Evolutionary conservation across 2,797 vertebrate species (phyloP).

Genomic region (Rachycentron canadum): DNA sequence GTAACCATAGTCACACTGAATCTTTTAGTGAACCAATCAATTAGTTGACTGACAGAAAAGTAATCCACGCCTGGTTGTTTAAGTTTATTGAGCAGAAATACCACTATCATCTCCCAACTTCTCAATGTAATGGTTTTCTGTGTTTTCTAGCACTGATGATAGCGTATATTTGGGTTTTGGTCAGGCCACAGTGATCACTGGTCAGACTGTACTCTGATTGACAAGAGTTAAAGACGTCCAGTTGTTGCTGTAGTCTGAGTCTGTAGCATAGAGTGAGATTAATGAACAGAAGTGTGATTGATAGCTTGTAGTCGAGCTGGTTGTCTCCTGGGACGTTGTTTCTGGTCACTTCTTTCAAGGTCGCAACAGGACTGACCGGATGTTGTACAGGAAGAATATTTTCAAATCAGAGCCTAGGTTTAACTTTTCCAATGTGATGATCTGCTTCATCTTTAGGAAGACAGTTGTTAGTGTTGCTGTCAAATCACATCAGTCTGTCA

Average conservation of each 20-base stretch:
- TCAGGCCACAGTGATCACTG: neutral
- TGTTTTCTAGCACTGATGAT: neutral
- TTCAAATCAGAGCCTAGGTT: neutral
- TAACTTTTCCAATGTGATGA: neutral
- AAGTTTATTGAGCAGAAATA: neutral
- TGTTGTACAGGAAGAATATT: neutral
- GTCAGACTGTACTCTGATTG: no score
- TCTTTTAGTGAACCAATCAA: neutral
- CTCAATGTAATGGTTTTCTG: neutral
- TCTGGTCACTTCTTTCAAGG: conserved; percentile 6
- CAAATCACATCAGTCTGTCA: conserved; percentile 15
- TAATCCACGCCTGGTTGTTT: neutral
- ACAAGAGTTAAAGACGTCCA: no score
- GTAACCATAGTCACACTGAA: neutral
- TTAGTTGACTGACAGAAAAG: neutral
- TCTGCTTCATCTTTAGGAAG: neutral
- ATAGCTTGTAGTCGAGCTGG: neutral
- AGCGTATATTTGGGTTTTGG: neutral
- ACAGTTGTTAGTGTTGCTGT: conserved; percentile 23
- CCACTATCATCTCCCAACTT: neutral
- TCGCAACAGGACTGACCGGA: neutral
- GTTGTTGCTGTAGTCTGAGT: neutral
- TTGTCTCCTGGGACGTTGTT: neutral
- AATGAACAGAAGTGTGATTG: neutral
- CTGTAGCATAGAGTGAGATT: neutral